A percentile compares a stretch with the other conserved stretches of the same genome.
phyloP scores from a whole-genome alignment of 2,113 vertebrate genomes.

The Odobenus rosmarus region DNA sequence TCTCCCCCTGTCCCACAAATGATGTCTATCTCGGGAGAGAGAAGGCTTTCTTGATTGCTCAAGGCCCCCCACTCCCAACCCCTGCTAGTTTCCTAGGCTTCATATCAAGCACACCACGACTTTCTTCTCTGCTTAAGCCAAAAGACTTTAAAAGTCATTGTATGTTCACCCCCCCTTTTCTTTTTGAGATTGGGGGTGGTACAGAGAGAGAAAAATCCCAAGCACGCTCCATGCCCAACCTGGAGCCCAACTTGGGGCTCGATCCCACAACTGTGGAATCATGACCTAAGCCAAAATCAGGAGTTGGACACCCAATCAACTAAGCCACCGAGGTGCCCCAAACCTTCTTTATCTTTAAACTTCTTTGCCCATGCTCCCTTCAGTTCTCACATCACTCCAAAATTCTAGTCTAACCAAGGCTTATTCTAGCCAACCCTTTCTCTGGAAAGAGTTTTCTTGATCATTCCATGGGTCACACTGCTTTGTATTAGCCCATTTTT shows the following conservation, averaged over 20 bases:
- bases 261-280: neutral
- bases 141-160: neutral
- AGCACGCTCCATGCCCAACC: neutral
- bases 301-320: neutral
- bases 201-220: neutral
- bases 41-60: neutral
- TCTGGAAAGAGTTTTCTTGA: neutral
- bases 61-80: neutral
- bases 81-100: neutral
- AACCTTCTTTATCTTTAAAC: neutral
- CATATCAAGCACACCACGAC: neutral
- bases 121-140: neutral
- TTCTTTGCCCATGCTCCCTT: neutral
- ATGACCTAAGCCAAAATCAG: neutral
- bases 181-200: neutral
- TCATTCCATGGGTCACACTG: neutral
- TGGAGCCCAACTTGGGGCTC: neutral
- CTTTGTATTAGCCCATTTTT: neutral
- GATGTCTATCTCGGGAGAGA: neutral
- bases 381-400: neutral
- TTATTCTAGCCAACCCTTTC: neutral
- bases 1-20: neutral
- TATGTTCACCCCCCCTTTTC: too few relatives aligned
- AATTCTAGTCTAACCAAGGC: neutral
- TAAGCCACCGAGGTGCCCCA: neutral